Evolutionary conservation across 1,140 invertebrate genomes (phyloP).

Genomic region (Dryas iulia): DNA sequence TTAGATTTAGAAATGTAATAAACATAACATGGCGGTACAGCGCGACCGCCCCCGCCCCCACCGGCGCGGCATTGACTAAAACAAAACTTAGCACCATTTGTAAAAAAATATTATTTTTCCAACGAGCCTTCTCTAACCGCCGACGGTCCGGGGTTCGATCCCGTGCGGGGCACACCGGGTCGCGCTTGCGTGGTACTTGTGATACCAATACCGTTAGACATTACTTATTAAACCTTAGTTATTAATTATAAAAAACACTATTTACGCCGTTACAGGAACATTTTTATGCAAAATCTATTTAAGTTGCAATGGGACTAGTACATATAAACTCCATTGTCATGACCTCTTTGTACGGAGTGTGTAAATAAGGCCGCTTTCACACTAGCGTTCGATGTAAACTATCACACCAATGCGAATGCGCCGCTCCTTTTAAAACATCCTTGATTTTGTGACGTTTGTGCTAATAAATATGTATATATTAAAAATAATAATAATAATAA

Average conservation of each 20-base stretch:
- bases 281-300: constrained; percentile 74
- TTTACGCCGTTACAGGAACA: constrained; percentile 78
- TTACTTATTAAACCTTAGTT: constrained; percentile 53
- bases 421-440: constrained; percentile 65
- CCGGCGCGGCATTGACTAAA: constrained; percentile 53
- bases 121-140: constrained; percentile 34
- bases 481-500: background rate
- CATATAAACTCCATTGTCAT: constrained; percentile 66
- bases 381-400: constrained; percentile 66
- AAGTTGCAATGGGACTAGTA: constrained; percentile 77
- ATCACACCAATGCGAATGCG: constrained; percentile 66
- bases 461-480: constrained; percentile 24
- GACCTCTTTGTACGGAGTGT: constrained; percentile 52
- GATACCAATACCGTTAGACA: constrained; percentile 34
- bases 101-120: constrained; percentile 71
- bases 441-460: constrained; percentile 62
- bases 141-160: background rate
- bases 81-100: constrained; percentile 77
- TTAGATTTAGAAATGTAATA: constrained; percentile 68
- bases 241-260: constrained; percentile 66
- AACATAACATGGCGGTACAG: constrained; percentile 40
- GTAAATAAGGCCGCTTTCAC: constrained; percentile 72
- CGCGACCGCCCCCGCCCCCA: constrained; percentile 16
- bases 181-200: background rate
- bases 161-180: constrained; percentile 2